These are phyloP conservation scores for Bimastos eiseni DNA, from an alignment of 2,888 invertebrate species.

Conservation along the genomic window DNA sequence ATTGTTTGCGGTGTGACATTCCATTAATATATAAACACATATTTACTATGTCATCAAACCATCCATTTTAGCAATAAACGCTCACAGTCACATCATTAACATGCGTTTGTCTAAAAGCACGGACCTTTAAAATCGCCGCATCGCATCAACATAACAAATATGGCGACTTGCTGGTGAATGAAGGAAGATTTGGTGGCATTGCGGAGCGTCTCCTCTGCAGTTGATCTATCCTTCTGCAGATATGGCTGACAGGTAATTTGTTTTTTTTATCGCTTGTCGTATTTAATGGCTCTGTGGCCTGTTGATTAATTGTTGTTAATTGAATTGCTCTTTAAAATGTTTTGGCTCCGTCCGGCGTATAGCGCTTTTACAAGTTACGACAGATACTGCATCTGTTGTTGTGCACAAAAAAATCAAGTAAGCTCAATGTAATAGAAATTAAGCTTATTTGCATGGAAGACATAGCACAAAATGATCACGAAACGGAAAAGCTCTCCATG, in stretches of 20 bases:
- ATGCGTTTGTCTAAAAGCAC: background rate
- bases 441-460: too few species aligned
- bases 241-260: background rate
- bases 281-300: background rate
- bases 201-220: conserved; percentile 13
- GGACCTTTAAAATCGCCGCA: background rate
- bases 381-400: too few species aligned
- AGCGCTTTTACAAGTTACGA: too few species aligned
- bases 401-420: too few species aligned
- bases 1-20: too few species aligned
- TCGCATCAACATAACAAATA: conserved; percentile 13
- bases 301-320: background rate
- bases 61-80: too few species aligned
- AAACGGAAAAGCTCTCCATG: too few species aligned
- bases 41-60: too few species aligned
- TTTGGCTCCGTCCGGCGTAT: background rate
- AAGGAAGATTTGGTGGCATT: background rate
- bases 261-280: background rate
- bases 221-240: conserved; percentile 6
- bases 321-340: background rate
- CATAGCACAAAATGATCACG: too few species aligned
- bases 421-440: too few species aligned
- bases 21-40: too few species aligned
- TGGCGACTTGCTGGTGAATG: background rate
- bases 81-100: too few species aligned